Percentiles rank a stretch among this genome's conserved stretches.
Conservation (phyloP, 1,140 invertebrate species). For the Eumeta japonica region DNA sequence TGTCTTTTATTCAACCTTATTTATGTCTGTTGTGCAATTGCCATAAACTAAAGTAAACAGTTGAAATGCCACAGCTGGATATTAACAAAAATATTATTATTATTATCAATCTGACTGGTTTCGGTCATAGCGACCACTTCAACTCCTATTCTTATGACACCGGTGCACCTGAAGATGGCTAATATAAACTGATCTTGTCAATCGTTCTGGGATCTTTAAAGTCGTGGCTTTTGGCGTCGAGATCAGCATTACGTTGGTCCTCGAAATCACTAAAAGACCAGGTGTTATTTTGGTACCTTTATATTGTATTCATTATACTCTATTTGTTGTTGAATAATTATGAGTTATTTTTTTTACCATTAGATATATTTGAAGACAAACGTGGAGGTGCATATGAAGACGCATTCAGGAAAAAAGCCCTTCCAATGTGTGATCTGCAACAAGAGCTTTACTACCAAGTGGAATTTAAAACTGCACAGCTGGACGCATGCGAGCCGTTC, state of each 20-base stretch:
- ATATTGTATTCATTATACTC: background rate
- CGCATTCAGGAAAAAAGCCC: slow-evolving; percentile 72
- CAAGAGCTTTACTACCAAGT: slow-evolving; percentile 83
- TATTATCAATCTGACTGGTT: no score
- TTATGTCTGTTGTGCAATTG: no score
- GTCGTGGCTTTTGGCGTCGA: background rate
- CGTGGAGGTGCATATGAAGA: slow-evolving; percentile 76
- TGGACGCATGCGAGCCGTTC: slow-evolving; percentile 85
- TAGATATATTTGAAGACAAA: slow-evolving; percentile 73
- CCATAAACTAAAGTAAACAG: no score
- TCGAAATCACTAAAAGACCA: background rate
- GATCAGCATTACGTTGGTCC: background rate
- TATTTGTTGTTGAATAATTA: slow-evolving; percentile 4
- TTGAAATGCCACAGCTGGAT: no score
- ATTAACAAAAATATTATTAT: no score
- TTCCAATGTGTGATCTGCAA: slow-evolving; percentile 80
- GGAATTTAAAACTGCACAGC: slow-evolving; percentile 83
- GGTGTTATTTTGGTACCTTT: background rate
- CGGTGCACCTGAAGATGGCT: no score
- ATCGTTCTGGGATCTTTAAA: background rate
- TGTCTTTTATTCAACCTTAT: no score
- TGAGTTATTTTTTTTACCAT: background rate
- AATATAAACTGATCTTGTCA: no score
- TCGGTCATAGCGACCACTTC: no score
- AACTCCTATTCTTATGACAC: no score